phyloP scores from a whole-genome alignment of 2,888 invertebrate genomes.

The Euzetes globulus region DNA sequence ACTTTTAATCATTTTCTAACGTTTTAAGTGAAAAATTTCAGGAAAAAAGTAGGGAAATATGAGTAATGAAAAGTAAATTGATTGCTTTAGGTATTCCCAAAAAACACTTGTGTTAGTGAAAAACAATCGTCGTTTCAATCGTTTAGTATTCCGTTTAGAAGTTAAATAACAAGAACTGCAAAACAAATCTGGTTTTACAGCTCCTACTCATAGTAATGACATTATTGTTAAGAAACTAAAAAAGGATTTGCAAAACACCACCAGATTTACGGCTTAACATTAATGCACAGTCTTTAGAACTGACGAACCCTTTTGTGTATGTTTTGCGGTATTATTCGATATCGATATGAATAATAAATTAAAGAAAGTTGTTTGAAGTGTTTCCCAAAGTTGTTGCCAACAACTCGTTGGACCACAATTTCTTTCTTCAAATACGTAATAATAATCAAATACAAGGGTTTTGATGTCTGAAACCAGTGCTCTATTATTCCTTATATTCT shows the following conservation, averaged over 20 bases:
- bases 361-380: neutral
- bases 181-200: slow-evolving; percentile 6
- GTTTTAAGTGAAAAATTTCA: neutral
- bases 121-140: neutral
- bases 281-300: neutral
- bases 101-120: neutral
- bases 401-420: slow-evolving; percentile 8
- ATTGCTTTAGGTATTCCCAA: too few relatives aligned
- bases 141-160: neutral
- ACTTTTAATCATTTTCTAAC: neutral
- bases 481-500: neutral
- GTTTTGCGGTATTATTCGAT: neutral
- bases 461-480: neutral
- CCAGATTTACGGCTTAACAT: neutral
- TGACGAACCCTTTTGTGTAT: neutral
- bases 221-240: slow-evolving; percentile 7
- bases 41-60: neutral
- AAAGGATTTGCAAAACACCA: slow-evolving; percentile 15
- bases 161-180: neutral
- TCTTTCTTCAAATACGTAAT: neutral
- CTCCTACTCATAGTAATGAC: slow-evolving; percentile 27
- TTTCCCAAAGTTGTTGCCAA: neutral
- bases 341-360: neutral
- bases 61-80: neutral
- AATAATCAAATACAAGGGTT: neutral